A percentile compares a stretch with the other conserved stretches of the same genome.
Conservation (phyloP, 64 coral and sea anemone species). For the Pocillopora damicornis region DNA sequence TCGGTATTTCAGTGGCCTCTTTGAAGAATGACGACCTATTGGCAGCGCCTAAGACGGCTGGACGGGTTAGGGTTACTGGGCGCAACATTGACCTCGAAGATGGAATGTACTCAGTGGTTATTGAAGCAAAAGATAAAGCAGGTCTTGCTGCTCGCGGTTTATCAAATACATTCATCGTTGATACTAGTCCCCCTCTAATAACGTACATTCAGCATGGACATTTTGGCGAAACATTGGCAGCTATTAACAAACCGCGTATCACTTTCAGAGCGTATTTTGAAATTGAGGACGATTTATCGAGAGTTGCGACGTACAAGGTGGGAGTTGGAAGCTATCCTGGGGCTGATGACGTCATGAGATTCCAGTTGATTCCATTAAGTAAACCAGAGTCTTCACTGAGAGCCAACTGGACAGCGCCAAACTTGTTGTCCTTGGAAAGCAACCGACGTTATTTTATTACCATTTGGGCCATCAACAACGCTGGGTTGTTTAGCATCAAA, state of each 20-base stretch:
- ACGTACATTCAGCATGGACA: constrained; percentile 76
- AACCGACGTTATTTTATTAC: constrained; percentile 79
- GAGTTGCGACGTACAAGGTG: constrained; percentile 72
- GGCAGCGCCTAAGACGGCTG: constrained; percentile 47
- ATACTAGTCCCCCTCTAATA: constrained; percentile 71
- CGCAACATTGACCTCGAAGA: constrained; percentile 65
- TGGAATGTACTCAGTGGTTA: constrained; percentile 85
- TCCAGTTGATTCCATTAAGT: constrained; percentile 31
- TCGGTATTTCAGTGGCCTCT: constrained; percentile 83
- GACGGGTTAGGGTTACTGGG: constrained; percentile 66
- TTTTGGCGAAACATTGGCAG: constrained; percentile 23
- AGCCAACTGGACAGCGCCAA: constrained; percentile 74
- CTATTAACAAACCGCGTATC: constrained; percentile 4
- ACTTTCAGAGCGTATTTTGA: constrained; percentile 80
- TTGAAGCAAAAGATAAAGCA: constrained; percentile 84
- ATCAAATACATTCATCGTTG: constrained; percentile 95
- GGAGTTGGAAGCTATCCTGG: constrained; percentile 82
- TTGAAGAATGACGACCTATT: constrained; percentile 48
- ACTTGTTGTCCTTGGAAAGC: constrained; percentile 43
- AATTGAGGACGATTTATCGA: constrained; percentile 76
- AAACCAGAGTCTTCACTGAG: constrained; percentile 33
- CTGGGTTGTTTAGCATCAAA: constrained; percentile 55
- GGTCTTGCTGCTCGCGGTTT: constrained; percentile 49
- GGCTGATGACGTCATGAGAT: constrained; percentile 79
- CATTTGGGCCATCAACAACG: constrained; percentile 68